Conservation (phyloP, 2,888 invertebrate genomes). For the Xanthorhoe spadicearia region DNA sequence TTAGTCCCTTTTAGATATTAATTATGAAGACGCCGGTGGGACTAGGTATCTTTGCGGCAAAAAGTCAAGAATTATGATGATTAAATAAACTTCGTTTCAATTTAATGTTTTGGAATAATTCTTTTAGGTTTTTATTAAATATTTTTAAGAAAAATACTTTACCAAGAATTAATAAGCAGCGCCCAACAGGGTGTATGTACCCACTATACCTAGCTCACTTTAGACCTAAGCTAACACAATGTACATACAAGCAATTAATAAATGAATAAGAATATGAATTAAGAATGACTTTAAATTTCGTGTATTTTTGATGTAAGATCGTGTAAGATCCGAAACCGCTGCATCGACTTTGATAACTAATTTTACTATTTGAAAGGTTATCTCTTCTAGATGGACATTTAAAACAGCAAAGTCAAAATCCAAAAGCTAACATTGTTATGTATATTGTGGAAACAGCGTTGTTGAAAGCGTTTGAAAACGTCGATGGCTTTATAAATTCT, state of each 20-base stretch:
- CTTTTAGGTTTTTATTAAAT: background rate
- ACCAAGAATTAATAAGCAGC: too few relatives aligned
- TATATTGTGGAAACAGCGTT: background rate
- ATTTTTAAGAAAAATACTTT: background rate
- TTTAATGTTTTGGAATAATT: background rate
- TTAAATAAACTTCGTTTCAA: background rate
- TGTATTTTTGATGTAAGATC: too few relatives aligned
- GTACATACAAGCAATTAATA: too few relatives aligned
- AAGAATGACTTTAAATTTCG: too few relatives aligned
- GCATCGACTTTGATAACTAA: too few relatives aligned
- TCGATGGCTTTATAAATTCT: slow-evolving; percentile 5
- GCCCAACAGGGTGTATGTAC: too few relatives aligned
- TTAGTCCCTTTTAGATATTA: slow-evolving; percentile 45
- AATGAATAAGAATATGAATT: too few relatives aligned
- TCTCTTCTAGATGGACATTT: too few relatives aligned
- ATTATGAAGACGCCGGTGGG: slow-evolving; percentile 38
- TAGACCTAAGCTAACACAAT: too few relatives aligned
- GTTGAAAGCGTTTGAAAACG: background rate
- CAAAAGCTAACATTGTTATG: background rate
- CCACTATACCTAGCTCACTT: too few relatives aligned
- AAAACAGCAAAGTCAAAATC: background rate
- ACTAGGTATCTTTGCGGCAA: slow-evolving; percentile 1
- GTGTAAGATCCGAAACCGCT: too few relatives aligned
- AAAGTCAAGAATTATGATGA: slow-evolving; percentile 5
- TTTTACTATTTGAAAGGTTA: too few relatives aligned